A percentile compares a stretch with the other conserved stretches of the same genome.
These are phyloP conservation scores for Lophochroa leadbeateri DNA, from an alignment of 2,113 vertebrate genomes.

Conservation along the genomic window DNA sequence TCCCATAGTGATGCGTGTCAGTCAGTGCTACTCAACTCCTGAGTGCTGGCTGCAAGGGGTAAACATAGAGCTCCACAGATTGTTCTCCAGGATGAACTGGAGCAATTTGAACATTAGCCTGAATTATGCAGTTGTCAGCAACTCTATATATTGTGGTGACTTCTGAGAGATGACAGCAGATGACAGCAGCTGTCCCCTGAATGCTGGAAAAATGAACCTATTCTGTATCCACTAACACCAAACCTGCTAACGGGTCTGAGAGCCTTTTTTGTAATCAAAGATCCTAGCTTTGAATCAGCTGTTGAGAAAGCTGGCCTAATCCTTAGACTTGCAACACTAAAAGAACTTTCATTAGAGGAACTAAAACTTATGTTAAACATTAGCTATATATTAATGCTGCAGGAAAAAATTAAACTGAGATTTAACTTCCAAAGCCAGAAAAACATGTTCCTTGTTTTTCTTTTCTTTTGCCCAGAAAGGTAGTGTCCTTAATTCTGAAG, in stretches of 20 bases:
- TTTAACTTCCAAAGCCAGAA: background rate
- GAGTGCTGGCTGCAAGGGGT: background rate
- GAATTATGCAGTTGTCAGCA: background rate
- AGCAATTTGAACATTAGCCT: background rate
- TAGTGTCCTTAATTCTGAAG: background rate
- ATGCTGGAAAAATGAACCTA: background rate
- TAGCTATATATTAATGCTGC: background rate
- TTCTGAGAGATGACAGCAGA: background rate
- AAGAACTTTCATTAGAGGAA: background rate
- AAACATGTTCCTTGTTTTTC: background rate
- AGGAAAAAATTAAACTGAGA: background rate
- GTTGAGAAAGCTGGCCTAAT: background rate
- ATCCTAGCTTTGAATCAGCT: background rate
- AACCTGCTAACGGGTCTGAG: background rate
- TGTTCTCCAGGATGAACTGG: background rate
- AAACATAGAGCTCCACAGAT: background rate
- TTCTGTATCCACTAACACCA: background rate
- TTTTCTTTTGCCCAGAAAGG: background rate
- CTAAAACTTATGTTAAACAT: background rate
- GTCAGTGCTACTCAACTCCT: background rate
- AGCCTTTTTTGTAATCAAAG: background rate
- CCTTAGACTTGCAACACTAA: background rate
- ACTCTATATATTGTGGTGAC: rapidly evolving
- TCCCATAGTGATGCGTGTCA: background rate
- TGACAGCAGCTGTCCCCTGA: background rate